Evolutionary conservation across 92 coral and sea anemone species (phyloP).

Genomic region (Parazoanthus swiftii): DNA sequence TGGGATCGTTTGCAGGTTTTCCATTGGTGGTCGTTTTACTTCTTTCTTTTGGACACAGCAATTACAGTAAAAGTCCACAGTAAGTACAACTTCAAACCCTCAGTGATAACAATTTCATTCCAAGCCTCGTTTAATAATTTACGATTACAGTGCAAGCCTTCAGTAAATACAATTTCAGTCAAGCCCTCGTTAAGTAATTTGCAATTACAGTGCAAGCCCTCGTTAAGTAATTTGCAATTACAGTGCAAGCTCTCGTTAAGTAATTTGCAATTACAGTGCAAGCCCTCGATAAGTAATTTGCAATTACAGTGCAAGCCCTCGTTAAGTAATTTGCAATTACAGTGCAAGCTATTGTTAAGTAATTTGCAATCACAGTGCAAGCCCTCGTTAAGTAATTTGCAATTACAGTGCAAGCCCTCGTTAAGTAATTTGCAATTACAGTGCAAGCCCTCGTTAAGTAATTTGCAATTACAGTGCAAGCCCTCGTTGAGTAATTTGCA

Average conservation of each 20-base stretch:
- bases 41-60: constrained; percentile 42
- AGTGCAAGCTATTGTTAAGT: constrained; percentile 57
- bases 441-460: too few species aligned
- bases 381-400: too few species aligned
- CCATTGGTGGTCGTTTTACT: constrained; percentile 49
- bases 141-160: neutral
- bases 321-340: neutral
- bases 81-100: constrained; percentile 32
- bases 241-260: too few species aligned
- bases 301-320: too few species aligned
- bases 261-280: too few species aligned
- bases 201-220: too few species aligned
- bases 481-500: constrained; percentile 56
- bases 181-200: too few species aligned
- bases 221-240: too few species aligned
- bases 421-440: too few species aligned
- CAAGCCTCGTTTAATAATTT: neutral
- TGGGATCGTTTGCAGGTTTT: constrained; percentile 43
- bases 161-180: neutral
- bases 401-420: too few species aligned
- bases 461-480: constrained; percentile 32
- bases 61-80: constrained; percentile 58
- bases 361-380: neutral
- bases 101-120: neutral
- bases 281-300: too few species aligned